phyloP scores from a whole-genome alignment of 1,140 invertebrate genomes.

The Drosophila saltans region DNA sequence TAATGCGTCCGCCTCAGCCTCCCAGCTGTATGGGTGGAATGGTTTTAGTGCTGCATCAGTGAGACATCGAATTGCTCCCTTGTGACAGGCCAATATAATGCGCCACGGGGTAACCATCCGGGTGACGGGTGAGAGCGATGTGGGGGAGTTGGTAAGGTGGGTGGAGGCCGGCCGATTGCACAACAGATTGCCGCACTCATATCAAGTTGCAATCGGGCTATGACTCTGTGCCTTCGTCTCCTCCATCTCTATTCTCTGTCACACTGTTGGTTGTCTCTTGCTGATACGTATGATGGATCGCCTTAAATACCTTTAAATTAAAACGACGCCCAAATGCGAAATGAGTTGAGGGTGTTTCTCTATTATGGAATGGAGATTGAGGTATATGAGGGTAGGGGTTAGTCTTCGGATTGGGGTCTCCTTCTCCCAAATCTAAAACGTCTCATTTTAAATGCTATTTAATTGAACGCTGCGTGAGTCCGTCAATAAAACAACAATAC shows the following conservation, averaged over 20 bases:
- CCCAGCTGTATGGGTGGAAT: conserved; percentile 38
- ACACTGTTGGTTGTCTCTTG: conserved; percentile 32
- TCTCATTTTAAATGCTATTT: conserved; percentile 70
- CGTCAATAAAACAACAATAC: conserved; percentile 21
- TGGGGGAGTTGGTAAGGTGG: conserved; percentile 12
- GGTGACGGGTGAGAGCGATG: conserved; percentile 13
- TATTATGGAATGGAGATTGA: conserved; percentile 32
- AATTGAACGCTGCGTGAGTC: conserved; percentile 69
- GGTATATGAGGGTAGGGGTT: conserved; percentile 19
- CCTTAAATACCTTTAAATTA: conserved; percentile 83
- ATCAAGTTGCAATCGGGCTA: conserved; percentile 75
- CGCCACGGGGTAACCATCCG: conserved; percentile 66
- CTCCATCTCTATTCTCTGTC: conserved; percentile 1
- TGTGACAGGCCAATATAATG: conserved; percentile 83
- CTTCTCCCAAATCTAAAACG: conserved; percentile 24
- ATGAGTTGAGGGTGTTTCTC: conserved; percentile 63
- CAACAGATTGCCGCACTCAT: conserved; percentile 82
- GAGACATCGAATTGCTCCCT: conserved; percentile 82
- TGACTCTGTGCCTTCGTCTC: conserved; percentile 8
- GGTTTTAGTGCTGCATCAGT: conserved; percentile 30
- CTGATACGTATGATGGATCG: conserved; percentile 82
- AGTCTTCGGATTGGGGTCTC: background rate
- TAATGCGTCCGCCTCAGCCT: conserved; percentile 67
- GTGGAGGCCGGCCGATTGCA: conserved; percentile 63
- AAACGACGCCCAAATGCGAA: conserved; percentile 65